Evolutionary conservation across 2,888 invertebrate species (phyloP).

Genomic region (Apamea monoglypha): DNA sequence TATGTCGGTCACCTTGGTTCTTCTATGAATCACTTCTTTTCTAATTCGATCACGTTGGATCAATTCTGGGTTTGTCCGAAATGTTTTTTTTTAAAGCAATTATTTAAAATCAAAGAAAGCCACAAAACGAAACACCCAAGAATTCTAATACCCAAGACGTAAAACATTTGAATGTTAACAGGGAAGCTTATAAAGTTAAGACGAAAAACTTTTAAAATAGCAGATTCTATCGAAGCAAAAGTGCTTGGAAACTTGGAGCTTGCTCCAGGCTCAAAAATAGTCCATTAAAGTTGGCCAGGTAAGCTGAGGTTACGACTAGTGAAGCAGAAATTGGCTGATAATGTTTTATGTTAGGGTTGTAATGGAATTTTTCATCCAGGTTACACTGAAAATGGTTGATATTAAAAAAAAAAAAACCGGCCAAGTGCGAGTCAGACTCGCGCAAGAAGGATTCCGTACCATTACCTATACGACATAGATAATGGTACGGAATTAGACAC

Average conservation of each 20-base stretch:
- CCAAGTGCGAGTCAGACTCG: too few species aligned
- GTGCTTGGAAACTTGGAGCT: conserved; percentile 45
- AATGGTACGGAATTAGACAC: too few species aligned
- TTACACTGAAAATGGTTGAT: too few species aligned
- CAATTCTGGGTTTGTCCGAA: neutral
- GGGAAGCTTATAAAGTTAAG: conserved; percentile 21
- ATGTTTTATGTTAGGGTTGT: conserved; percentile 1
- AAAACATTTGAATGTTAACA: conserved; percentile 40
- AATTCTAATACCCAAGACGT: conserved; percentile 40
- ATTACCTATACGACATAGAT: too few species aligned
- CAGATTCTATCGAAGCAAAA: conserved; percentile 53
- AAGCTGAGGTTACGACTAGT: conserved; percentile 8
- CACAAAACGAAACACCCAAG: conserved; percentile 1
- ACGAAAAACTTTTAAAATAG: conserved; percentile 46
- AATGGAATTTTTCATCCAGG: neutral
- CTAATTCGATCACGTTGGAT: neutral
- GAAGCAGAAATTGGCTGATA: conserved; percentile 24
- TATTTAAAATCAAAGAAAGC: neutral
- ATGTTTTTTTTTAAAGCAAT: neutral
- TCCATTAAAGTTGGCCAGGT: conserved; percentile 65
- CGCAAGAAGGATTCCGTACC: too few species aligned
- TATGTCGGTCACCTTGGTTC: neutral
- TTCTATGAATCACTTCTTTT: neutral
- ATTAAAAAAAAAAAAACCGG: too few species aligned
- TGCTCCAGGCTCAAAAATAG: conserved; percentile 59